Conservation (phyloP, 2,888 invertebrate genomes). For the Agriopis leucophaearia region DNA sequence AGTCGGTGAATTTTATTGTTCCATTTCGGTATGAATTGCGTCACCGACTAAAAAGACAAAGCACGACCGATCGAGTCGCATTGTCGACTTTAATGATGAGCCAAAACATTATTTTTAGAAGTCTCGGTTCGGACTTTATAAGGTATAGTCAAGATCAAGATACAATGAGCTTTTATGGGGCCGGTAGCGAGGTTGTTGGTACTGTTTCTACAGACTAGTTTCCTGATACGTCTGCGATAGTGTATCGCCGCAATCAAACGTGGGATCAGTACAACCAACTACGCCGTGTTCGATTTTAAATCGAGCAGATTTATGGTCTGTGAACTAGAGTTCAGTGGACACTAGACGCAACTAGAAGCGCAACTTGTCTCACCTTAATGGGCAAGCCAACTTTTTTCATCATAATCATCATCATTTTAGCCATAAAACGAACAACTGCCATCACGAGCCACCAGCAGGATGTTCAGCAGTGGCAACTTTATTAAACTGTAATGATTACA, state of each 20-base stretch:
- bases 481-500: background rate
- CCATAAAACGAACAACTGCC: too few relatives aligned
- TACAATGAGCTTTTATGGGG: slow-evolving; percentile 73
- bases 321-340: slow-evolving; percentile 5
- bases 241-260: slow-evolving; percentile 42
- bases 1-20: slow-evolving; percentile 69
- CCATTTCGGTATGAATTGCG: slow-evolving; percentile 81
- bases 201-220: slow-evolving; percentile 47
- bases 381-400: background rate
- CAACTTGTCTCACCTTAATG: slow-evolving; percentile 6
- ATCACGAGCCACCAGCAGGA: too few relatives aligned
- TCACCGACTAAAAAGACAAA: slow-evolving; percentile 85
- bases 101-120: slow-evolving; percentile 84
- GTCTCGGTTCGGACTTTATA: slow-evolving; percentile 65
- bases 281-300: slow-evolving; percentile 18
- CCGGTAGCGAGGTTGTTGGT: slow-evolving; percentile 66
- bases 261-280: slow-evolving; percentile 35
- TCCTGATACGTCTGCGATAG: slow-evolving; percentile 43
- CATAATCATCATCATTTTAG: too few relatives aligned
- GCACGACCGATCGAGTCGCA: slow-evolving; percentile 76
- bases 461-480: too few relatives aligned
- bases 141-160: slow-evolving; percentile 59
- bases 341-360: background rate
- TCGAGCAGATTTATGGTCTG: slow-evolving; percentile 23
- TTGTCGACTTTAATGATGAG: slow-evolving; percentile 79